Evolutionary conservation across 2,113 vertebrate species (phyloP), one percentile per base, ranked within the genome.

Genomic region (Sinocyclocheilus grahami): DNA sequence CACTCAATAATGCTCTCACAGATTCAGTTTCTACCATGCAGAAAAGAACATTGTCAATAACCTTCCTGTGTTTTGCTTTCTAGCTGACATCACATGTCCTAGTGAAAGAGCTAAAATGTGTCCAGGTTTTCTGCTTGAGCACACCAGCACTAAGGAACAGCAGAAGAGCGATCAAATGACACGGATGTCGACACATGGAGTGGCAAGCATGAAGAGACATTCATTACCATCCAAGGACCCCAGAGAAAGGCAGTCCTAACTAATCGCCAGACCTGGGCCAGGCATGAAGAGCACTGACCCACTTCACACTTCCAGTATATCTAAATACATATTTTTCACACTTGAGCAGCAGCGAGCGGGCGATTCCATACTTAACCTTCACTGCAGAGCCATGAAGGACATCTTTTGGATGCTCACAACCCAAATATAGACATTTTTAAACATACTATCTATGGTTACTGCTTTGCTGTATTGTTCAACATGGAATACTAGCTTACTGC

Each of bases 301-400:
- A 86, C 33, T 89, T 89, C 80, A 87, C 78, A 89, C 71, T 51
- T 78, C 74, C 69, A 87, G 55, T 85, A 83, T 81, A 80, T 89
- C 86, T 86, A 79, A 89, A 89, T 86, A 74, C 79, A 85, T 87
- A 86, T 87, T 89, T 89, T 86, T 78, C 80, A 85, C 83, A 89
- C 85, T 86, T 48, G 86, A 86, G 62, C 39, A 33, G 62, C 60
- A 48, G 48, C 20, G 82, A 80, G 60, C 11, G n/a, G 12, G 72
- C 62, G 13, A 77, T 83, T 82, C 78, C 79, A 78, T 20, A 55
- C 46, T 85, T 78, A 30, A 51, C 76, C 24, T 83, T 69, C 30
- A 12, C 46, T 16, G 27, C 27, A 24, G 24, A 60, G n/a, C 27
- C 33, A 33, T 46, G 53, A 63, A 85, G 20, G 5, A 39, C 42